Evolutionary conservation across 2,797 vertebrate genomes (phyloP).

Genomic region (Tokudaia muenninki): DNA sequence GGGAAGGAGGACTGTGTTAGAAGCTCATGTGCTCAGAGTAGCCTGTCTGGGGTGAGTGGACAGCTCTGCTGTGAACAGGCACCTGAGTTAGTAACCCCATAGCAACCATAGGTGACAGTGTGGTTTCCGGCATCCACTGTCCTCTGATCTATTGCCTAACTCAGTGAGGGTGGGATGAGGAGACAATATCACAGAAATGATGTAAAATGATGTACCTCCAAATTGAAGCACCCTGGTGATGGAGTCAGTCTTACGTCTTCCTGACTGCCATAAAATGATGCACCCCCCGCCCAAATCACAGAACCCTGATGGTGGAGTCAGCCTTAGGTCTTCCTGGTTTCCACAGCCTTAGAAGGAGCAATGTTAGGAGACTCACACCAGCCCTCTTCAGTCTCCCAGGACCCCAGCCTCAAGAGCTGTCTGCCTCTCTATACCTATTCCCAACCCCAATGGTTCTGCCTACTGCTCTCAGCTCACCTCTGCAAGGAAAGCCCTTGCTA

Average conservation of each 20-base stretch:
- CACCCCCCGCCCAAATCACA: background rate
- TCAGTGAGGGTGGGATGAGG: background rate
- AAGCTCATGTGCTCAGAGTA: background rate
- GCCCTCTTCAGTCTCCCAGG: background rate
- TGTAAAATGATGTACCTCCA: background rate
- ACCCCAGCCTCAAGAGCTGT: background rate
- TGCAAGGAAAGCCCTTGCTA: background rate
- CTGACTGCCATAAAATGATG: background rate
- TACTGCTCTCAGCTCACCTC: background rate
- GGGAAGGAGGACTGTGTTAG: background rate
- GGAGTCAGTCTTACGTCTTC: background rate
- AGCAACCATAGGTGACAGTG: background rate
- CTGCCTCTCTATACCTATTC: background rate
- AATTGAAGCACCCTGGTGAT: background rate
- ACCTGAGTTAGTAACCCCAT: background rate
- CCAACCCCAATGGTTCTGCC: background rate
- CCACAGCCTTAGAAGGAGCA: background rate
- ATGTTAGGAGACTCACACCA: too few species aligned
- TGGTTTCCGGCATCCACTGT: background rate
- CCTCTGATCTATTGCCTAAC: background rate
- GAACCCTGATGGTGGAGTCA: background rate
- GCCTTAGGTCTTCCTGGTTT: background rate
- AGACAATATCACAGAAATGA: too few species aligned
- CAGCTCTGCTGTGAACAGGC: background rate
- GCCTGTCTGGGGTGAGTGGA: background rate